Evolutionary conservation across 2,113 vertebrate genomes (phyloP), one percentile per base, ranked within the genome.

Genomic region (Egretta garzetta): DNA sequence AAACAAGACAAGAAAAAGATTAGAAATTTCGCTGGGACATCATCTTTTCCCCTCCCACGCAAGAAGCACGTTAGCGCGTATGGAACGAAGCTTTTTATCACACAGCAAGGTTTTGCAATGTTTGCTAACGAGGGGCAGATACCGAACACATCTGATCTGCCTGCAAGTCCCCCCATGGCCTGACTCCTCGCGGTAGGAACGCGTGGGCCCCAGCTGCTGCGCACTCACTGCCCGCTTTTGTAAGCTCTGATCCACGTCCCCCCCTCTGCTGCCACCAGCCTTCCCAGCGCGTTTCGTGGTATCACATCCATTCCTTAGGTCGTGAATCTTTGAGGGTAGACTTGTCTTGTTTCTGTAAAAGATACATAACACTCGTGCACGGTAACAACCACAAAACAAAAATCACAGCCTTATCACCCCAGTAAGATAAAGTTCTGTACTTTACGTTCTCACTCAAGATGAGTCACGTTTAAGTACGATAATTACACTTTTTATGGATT

Each of bases 151-250:
- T 32, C 41, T 37, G 4, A 33, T 27, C 33, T 32, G 20, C 77
- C 47, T 12, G 49, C 16, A 9, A 28, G 47, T 7, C 26, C 59
- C 8, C 59, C 71, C 71, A 8, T 1, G 10, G 64, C 58, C 73
- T 4, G 17, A 9, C 14, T 27, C 71, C 20, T 20, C 28, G 3
- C 64, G 8, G 58, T 1, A 21, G 63, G 39, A 75, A 39, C 30
- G 4, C 53, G 8, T 0, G 39, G 41, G 23, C 23, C 70, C 33
- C 21, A 9, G 49, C 41, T 6, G 12, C 5, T 6, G 1, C 2
- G 4, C 30, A 2, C 19, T 3, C 19, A 2, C 67, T 50, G 67
- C 55, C 39, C 21, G 3, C 49, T 20, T 32, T 4, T 8, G 19
- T 8, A 8, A 49, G 35, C 30, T 41, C 55, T 6, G 14, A 2